Evolutionary conservation across 2,888 invertebrate genomes (phyloP), one percentile per base, ranked within the genome.

Genomic region (Saturnia japonica): DNA sequence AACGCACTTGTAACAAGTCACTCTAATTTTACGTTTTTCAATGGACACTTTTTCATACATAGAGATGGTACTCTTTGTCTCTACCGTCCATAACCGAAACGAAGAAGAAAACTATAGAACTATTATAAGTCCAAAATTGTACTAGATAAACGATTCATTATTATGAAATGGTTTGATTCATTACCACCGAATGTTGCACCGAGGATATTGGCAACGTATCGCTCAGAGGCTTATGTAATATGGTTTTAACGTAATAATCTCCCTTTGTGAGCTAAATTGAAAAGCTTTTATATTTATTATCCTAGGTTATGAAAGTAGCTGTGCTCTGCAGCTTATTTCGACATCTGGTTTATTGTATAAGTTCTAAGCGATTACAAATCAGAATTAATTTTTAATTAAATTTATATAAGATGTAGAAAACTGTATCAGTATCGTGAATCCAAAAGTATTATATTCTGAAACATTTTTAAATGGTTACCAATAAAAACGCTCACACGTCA

Each of bases 231-330:
- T 64, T 40, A 67, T 54, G 51, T 82, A 85, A 86, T 88, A 83
- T 85, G 85, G 88, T 86, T 90, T 87, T 88, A 89, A 90, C 88
- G 85, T 86, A 88, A 90, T 91, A 89, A 88, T 84, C 85, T 86
- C 88, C 86, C 89, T 90, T 90, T 90, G 90, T 90, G 84, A 81
- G 83, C 77, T 80, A 80, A 80, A 85, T 87, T 88, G 87, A 86
- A 89, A 89, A 89, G 86, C 86, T 89, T 91, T 88, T 89, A 87
- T 89, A 87, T 90, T 91, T 89, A 90, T 88, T 87, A 90, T 89
- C 87, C 86, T 80, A 85, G 86, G 87, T 86, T 90, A 88, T 90
- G 88, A 89, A 89, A 89, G 88, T 85, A 83, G 80, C 80, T 77
- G 77, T 76, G 74, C 76, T 77, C 77, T 72, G 76, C 75, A 71